phyloP scores from a whole-genome alignment of 1,140 invertebrate species.

The Cotesia glomerata region DNA sequence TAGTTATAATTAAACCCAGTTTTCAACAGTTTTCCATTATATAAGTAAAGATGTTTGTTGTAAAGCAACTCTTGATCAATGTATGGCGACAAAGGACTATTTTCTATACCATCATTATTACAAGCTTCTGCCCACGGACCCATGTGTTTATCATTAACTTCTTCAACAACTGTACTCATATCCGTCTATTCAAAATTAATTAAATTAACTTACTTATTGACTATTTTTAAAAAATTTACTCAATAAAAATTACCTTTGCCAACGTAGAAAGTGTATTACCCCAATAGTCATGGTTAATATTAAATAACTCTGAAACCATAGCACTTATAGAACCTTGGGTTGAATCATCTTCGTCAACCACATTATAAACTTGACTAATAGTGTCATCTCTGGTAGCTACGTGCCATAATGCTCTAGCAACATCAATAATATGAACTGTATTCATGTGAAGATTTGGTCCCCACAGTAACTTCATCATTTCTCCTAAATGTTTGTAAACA shows the following conservation, averaged over 20 bases:
- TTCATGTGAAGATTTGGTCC: slow-evolving; percentile 83
- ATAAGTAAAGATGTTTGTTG: slow-evolving; percentile 79
- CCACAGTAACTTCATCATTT: slow-evolving; percentile 93
- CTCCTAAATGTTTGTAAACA: slow-evolving; percentile 85
- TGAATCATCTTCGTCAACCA: slow-evolving; percentile 82
- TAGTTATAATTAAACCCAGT: slow-evolving; percentile 66
- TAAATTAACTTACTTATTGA: too few species aligned
- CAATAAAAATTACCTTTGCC: slow-evolving; percentile 66
- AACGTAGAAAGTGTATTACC: slow-evolving; percentile 79
- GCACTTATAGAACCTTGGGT: slow-evolving; percentile 83
- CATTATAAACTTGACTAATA: slow-evolving; percentile 74
- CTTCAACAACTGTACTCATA: slow-evolving; percentile 67
- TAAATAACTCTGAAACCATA: slow-evolving; percentile 81
- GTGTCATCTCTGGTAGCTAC: slow-evolving; percentile 65
- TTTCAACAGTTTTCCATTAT: slow-evolving; percentile 71
- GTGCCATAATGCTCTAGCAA: slow-evolving; percentile 81
- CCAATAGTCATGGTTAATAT: slow-evolving; percentile 86
- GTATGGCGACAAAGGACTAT: slow-evolving; percentile 87
- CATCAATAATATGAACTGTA: slow-evolving; percentile 85
- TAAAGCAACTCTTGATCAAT: slow-evolving; percentile 81
- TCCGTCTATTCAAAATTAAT: slow-evolving; percentile 1
- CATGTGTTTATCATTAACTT: slow-evolving; percentile 92
- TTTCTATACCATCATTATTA: slow-evolving; percentile 74
- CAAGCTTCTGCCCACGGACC: slow-evolving; percentile 88
- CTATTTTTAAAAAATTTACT: too few species aligned